Evolutionary conservation across 2,113 vertebrate species (phyloP).

Genomic region (Ursus arctos): DNA sequence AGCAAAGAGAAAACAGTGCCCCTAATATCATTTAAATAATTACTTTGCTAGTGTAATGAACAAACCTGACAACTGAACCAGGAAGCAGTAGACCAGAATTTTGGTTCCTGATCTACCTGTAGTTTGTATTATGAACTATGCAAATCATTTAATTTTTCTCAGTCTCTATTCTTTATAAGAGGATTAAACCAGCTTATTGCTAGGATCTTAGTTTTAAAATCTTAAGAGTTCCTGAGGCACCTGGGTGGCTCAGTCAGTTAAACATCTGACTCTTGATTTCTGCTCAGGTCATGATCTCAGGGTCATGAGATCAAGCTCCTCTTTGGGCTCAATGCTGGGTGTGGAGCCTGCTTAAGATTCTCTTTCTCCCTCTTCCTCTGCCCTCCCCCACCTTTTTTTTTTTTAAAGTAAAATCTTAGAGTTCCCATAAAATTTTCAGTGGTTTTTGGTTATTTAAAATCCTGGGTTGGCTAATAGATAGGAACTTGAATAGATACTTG

Average conservation of each 20-base stretch:
- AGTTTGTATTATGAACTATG: not conserved
- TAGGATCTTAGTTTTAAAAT: conserved; percentile 3
- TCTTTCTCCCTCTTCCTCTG: not conserved
- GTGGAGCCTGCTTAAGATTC: not conserved
- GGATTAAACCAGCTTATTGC: conserved; percentile 9
- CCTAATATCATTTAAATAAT: not conserved
- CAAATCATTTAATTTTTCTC: conserved; percentile 8
- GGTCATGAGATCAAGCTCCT: not conserved
- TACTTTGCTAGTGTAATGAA: not conserved
- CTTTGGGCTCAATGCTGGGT: not conserved
- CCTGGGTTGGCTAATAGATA: not conserved
- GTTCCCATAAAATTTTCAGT: not conserved
- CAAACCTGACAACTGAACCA: not conserved
- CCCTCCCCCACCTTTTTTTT: not conserved
- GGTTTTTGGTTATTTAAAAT: conserved; percentile 39
- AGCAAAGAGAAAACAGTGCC: not conserved
- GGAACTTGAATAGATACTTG: not conserved
- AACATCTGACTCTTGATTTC: not conserved
- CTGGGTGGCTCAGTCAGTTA: not conserved
- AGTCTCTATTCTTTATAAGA: not conserved
- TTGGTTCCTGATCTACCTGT: not conserved
- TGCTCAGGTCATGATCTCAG: not conserved
- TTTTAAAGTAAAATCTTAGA: not conserved
- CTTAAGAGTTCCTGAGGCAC: not conserved
- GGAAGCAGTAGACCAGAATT: not conserved